Percentiles rank a stretch among this genome's conserved stretches.
Conservation (phyloP, 2,113 vertebrate species). For the Megaceryle maxima region DNA sequence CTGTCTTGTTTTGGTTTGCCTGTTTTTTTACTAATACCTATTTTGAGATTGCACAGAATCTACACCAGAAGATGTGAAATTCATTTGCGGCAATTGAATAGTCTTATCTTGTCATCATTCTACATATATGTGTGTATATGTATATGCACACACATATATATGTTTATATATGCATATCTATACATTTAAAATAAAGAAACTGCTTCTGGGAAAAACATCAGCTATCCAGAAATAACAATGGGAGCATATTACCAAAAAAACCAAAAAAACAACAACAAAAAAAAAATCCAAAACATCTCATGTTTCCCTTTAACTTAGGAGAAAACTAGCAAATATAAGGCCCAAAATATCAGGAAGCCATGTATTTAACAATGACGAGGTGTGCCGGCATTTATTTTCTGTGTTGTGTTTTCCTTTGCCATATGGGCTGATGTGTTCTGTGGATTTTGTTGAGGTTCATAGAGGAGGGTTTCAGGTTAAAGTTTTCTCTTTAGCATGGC, state of each 20-base stretch:
- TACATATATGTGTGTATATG: neutral
- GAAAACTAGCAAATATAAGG: constrained; percentile 59
- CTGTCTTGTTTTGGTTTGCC: constrained; percentile 9
- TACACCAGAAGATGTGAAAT: constrained; percentile 86
- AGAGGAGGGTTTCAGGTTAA: constrained; percentile 9
- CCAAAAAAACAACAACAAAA: constrained; percentile 65
- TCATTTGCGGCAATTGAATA: constrained; percentile 58
- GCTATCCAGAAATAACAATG: constrained; percentile 77
- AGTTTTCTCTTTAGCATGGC: constrained; percentile 57
- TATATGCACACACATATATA: neutral
- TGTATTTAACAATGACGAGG: constrained; percentile 40
- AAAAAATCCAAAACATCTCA: constrained; percentile 37
- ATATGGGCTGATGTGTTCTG: constrained; percentile 70
- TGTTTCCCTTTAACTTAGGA: neutral
- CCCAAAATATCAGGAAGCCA: constrained; percentile 54
- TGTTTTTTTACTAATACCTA: constrained; percentile 86
- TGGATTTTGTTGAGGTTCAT: constrained; percentile 60
- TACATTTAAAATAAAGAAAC: constrained; percentile 14
- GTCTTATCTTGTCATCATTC: constrained; percentile 71
- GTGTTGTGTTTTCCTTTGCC: constrained; percentile 71
- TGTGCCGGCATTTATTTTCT: constrained; percentile 63
- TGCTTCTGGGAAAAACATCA: constrained; percentile 66
- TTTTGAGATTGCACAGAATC: constrained; percentile 90
- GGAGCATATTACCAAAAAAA: constrained; percentile 38
- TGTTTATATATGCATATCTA: neutral